These are phyloP conservation scores for Erythrolamprus reginae DNA, from an alignment of 2,113 vertebrate genomes.

Conservation along the genomic window DNA sequence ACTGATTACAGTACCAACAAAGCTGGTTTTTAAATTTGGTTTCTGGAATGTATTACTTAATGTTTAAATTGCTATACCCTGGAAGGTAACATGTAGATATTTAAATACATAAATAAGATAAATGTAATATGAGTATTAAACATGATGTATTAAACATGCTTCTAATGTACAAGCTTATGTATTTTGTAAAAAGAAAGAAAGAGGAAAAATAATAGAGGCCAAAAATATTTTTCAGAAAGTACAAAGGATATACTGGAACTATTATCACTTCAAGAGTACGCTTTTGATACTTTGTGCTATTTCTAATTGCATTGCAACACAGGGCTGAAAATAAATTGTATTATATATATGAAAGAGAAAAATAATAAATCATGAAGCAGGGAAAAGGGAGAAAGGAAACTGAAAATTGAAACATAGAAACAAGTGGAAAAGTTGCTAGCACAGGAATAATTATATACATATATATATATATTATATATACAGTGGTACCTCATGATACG, in stretches of 20 bases:
- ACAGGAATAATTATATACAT: not conserved
- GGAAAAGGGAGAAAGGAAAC: slow-evolving; percentile 1
- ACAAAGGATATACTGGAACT: not conserved
- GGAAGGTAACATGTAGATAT: not conserved
- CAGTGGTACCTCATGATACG: too few relatives aligned
- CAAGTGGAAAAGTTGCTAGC: not conserved
- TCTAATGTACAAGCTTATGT: not conserved
- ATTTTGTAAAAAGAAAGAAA: not conserved
- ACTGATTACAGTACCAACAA: not conserved
- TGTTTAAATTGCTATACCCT: not conserved
- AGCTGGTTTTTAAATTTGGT: not conserved
- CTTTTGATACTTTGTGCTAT: not conserved
- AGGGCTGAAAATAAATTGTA: not conserved
- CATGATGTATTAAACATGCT: too few relatives aligned
- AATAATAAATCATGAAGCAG: not conserved
- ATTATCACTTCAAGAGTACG: not conserved
- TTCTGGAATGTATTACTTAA: not conserved
- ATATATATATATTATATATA: too few relatives aligned
- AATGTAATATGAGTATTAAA: not conserved
- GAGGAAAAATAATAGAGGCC: not conserved
- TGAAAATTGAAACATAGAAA: not conserved
- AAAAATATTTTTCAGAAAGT: not conserved
- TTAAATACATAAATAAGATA: not conserved
- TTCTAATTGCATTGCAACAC: not conserved
- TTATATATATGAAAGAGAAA: slow-evolving; percentile 4